Conservation (phyloP, 2,113 vertebrate genomes). For the Platysternon megacephalum region DNA sequence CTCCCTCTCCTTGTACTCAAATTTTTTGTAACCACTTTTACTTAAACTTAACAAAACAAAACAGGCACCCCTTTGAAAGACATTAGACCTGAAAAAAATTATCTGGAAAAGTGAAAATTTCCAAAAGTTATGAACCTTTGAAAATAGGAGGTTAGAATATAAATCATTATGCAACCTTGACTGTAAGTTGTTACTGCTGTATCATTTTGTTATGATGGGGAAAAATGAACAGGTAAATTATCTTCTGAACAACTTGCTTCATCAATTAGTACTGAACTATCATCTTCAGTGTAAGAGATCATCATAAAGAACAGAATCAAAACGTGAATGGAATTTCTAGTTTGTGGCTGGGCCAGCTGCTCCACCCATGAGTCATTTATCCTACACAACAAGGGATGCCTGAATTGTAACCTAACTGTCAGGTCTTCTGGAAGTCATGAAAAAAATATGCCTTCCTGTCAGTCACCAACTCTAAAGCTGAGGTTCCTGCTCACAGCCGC, state of each 20-base stretch:
- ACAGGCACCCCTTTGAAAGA: neutral
- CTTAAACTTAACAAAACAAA: neutral
- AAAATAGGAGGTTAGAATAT: neutral
- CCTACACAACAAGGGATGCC: constrained; percentile 49
- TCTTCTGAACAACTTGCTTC: neutral
- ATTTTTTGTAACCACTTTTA: neutral
- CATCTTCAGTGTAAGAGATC: constrained; percentile 19
- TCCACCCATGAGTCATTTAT: constrained; percentile 62
- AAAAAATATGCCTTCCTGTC: constrained; percentile 26
- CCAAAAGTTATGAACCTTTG: neutral
- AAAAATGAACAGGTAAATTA: neutral
- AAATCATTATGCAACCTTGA: neutral
- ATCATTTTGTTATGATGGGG: neutral
- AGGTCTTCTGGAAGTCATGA: constrained; percentile 14
- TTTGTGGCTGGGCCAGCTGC: constrained; percentile 70
- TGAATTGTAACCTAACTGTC: neutral
- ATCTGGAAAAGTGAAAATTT: neutral
- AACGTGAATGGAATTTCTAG: constrained; percentile 71
- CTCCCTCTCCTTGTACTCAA: neutral
- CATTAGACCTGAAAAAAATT: neutral
- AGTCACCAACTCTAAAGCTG: constrained; percentile 9
- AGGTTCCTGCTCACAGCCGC: constrained; percentile 6
- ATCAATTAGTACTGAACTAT: constrained; percentile 10
- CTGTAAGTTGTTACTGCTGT: neutral
- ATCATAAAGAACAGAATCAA: constrained; percentile 63